phyloP scores from a whole-genome alignment of 2,797 vertebrate species.

The Taeniopygia guttata region DNA sequence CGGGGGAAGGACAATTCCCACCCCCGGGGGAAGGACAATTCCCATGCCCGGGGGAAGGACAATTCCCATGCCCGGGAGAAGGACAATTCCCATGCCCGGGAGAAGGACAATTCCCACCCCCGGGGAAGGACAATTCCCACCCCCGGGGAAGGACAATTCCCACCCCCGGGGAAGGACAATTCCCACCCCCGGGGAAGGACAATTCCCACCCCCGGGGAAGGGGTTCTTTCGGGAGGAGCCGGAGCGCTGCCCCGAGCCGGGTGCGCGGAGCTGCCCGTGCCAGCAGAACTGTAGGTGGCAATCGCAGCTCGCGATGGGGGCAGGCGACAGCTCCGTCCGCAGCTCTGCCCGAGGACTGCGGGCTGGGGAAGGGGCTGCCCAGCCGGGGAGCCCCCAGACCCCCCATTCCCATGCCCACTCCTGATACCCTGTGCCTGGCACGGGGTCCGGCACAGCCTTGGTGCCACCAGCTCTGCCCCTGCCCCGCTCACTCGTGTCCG shows the following conservation, averaged over 20 bases:
- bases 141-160: too few species aligned
- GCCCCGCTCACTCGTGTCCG: rapidly evolving
- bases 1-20: too few species aligned
- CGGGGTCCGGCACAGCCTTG: rapidly evolving
- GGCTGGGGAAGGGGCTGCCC: not conserved
- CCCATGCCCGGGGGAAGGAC: too few species aligned
- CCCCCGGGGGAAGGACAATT: too few species aligned
- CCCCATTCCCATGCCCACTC: too few species aligned
- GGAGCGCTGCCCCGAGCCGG: rapidly evolving
- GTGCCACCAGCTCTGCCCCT: not conserved
- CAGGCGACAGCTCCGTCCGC: not conserved
- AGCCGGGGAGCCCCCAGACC: not conserved
- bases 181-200: too few species aligned
- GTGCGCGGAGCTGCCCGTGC: not conserved
- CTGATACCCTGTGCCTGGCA: not conserved
- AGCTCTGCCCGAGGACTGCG: not conserved
- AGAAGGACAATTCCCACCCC: too few species aligned
- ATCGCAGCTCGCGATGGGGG: conserved; percentile 11
- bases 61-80: too few species aligned
- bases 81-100: too few species aligned
- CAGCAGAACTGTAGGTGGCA: conserved; percentile 52
- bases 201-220: too few species aligned
- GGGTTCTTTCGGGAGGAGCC: rapidly evolving
- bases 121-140: too few species aligned
- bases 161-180: too few species aligned